A percentile compares a stretch with the other conserved stretches of the same genome.
These are phyloP conservation scores for Phylloscopus whistleri DNA, from an alignment of 2,113 vertebrate genomes.

Conservation along the genomic window DNA sequence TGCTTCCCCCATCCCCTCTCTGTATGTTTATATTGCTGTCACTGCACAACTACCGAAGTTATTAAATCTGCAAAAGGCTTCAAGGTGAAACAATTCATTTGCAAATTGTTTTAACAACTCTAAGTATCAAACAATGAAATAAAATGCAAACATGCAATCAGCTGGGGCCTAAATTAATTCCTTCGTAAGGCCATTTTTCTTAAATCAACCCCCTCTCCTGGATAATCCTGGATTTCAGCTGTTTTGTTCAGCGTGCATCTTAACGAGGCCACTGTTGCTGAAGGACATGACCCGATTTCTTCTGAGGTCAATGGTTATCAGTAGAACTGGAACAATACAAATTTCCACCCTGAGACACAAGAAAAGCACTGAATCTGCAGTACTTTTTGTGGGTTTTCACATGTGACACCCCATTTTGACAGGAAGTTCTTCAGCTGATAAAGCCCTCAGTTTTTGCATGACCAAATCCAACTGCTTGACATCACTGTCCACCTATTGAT, in stretches of 20 bases:
- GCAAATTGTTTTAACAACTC: neutral
- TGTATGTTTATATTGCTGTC: neutral
- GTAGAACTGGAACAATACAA: neutral
- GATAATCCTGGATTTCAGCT: neutral
- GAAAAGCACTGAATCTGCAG: neutral
- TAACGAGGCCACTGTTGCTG: neutral
- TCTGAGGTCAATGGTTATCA: neutral
- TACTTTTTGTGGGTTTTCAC: neutral
- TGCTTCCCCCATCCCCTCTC: neutral
- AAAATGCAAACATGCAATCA: neutral
- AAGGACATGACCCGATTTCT: neutral
- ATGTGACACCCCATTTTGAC: neutral
- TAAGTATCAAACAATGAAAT: neutral
- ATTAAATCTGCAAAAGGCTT: neutral
- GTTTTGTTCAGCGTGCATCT: neutral
- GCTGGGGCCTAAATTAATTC: neutral
- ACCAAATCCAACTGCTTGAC: neutral
- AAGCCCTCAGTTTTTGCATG: neutral
- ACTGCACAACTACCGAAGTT: neutral
- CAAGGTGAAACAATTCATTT: neutral
- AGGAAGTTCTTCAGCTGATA: neutral
- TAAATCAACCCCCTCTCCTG: neutral
- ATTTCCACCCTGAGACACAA: neutral
- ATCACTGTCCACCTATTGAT: rapidly evolving
- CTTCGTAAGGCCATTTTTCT: neutral